These are phyloP conservation scores for Oscheius sp. DNA, from an alignment of 2,888 invertebrate genomes.

Conservation along the genomic window DNA sequence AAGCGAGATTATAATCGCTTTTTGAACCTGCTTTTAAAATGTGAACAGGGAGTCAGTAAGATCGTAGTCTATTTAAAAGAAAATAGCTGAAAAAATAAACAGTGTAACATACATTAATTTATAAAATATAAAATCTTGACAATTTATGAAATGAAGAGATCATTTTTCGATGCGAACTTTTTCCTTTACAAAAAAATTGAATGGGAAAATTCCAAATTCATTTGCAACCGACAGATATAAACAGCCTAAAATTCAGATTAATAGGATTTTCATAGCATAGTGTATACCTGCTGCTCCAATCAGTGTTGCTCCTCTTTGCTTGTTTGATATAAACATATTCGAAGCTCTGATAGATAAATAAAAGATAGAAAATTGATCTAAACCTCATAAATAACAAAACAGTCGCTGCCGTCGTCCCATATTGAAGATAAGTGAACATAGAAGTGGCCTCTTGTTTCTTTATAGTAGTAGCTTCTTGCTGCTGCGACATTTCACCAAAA, in stretches of 20 bases:
- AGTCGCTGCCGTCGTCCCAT: slow-evolving; percentile 27
- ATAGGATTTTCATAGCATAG: neutral
- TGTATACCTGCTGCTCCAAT: slow-evolving; percentile 19
- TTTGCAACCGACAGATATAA: slow-evolving; percentile 32
- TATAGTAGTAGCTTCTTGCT: neutral
- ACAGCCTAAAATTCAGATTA: slow-evolving; percentile 17
- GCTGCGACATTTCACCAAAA: neutral
- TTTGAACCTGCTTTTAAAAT: no score
- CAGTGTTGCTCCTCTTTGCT: slow-evolving; percentile 22
- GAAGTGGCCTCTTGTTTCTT: slow-evolving; percentile 2
- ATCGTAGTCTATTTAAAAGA: neutral
- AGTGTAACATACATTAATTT: no score
- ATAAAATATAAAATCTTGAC: neutral
- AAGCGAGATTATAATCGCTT: neutral
- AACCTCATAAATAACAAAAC: slow-evolving; percentile 23
- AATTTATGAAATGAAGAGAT: neutral
- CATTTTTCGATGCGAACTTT: slow-evolving; percentile 10
- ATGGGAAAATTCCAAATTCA: slow-evolving; percentile 33
- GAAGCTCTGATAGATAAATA: slow-evolving; percentile 5
- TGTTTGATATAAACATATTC: slow-evolving; percentile 23
- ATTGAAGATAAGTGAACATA: slow-evolving; percentile 22
- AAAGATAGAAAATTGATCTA: neutral
- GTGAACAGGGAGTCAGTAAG: neutral
- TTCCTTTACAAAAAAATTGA: slow-evolving; percentile 34
- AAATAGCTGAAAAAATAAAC: neutral